Evolutionary conservation across 2,888 invertebrate genomes (phyloP).

Genomic region (Cosmorhoe ocellata): DNA sequence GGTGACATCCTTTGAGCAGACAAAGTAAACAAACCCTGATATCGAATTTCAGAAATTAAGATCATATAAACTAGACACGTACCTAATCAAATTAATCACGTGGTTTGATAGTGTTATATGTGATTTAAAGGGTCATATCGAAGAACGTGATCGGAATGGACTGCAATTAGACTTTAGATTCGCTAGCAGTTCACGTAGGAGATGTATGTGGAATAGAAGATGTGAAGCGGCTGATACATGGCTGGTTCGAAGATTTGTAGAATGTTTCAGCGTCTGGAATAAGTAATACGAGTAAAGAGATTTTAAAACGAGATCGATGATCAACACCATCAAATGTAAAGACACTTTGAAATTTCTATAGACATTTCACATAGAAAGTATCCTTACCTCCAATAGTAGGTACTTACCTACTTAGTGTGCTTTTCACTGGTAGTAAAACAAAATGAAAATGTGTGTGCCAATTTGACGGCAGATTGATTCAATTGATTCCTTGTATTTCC

Average conservation of each 20-base stretch:
- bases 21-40: conserved; percentile 37
- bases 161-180: conserved; percentile 42
- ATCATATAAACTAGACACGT: conserved; percentile 25
- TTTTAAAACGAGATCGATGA: too few species aligned
- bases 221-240: conserved; percentile 19
- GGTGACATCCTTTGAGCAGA: neutral
- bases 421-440: conserved; percentile 30
- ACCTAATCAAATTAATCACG: conserved; percentile 63
- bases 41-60: conserved; percentile 36
- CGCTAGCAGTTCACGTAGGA: conserved; percentile 18
- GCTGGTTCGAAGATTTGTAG: conserved; percentile 17
- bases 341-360: too few species aligned
- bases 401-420: too few species aligned
- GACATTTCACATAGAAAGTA: too few species aligned
- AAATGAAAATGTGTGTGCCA: conserved; percentile 56
- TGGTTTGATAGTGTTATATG: conserved; percentile 59
- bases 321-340: too few species aligned
- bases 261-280: conserved; percentile 7
- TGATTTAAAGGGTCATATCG: conserved; percentile 62
- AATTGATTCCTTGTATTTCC: conserved; percentile 67
- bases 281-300: neutral
- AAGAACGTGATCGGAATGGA: conserved; percentile 49
- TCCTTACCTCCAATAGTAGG: too few species aligned
- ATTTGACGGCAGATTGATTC: conserved; percentile 78
- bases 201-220: conserved; percentile 26